A percentile compares a stretch with the other conserved stretches of the same genome.
Conservation (phyloP, 2,113 vertebrate species). For the Protobothrops mucrosquamatus region DNA sequence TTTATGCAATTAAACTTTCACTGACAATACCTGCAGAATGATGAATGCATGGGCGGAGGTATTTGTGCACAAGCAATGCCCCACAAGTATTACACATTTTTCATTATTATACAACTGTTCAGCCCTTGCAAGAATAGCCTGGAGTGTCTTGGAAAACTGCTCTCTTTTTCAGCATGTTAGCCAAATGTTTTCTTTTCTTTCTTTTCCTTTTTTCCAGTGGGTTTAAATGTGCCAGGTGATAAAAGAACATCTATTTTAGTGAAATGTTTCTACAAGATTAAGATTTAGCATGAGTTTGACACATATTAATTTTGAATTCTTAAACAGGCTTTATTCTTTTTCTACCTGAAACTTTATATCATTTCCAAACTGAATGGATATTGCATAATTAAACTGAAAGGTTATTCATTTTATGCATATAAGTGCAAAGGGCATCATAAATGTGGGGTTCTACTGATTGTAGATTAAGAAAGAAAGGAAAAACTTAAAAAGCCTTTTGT, state of each 20-base stretch:
- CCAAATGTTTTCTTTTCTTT: constrained; percentile 60
- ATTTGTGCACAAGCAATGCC: constrained; percentile 80
- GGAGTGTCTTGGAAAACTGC: constrained; percentile 74
- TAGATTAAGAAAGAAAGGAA: constrained; percentile 71
- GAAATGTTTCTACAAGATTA: constrained; percentile 75
- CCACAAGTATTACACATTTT: constrained; percentile 89
- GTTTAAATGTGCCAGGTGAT: constrained; percentile 72
- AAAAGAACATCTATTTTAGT: constrained; percentile 79
- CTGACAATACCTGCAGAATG: constrained; percentile 92
- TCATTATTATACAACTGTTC: constrained; percentile 91
- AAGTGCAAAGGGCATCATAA: constrained; percentile 75
- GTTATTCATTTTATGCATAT: constrained; percentile 77
- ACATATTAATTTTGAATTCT: constrained; percentile 78
- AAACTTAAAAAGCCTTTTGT: constrained; percentile 66
- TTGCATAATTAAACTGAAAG: constrained; percentile 75
- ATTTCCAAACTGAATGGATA: constrained; percentile 68
- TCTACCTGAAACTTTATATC: constrained; percentile 72
- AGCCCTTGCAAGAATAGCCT: constrained; percentile 82
- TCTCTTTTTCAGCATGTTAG: constrained; percentile 74
- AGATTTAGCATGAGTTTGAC: constrained; percentile 77
- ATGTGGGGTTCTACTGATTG: constrained; percentile 74
- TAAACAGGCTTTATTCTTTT: constrained; percentile 72
- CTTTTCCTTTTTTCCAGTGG: constrained; percentile 32
- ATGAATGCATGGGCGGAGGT: constrained; percentile 88
- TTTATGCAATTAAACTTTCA: constrained; percentile 99